Evolutionary conservation across 1,140 invertebrate genomes (phyloP), one percentile per base, ranked within the genome.

Genomic region (Nilaparvata lugens): DNA sequence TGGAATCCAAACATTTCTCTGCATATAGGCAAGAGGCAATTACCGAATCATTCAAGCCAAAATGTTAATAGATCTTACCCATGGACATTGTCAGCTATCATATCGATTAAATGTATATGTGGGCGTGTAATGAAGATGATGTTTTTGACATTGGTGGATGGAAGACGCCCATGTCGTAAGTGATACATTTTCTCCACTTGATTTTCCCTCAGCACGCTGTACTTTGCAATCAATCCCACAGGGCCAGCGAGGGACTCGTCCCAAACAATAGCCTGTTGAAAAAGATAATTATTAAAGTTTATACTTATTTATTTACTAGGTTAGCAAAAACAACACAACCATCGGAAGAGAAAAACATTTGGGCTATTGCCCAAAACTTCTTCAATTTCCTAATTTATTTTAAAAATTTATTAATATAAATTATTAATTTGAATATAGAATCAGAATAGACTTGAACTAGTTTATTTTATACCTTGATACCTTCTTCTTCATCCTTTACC

Each of bases 91-190:
- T 88, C 83, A 23, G 89, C 88, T 59, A 97, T 85, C 38, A 86
- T 78, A 70, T 94, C 86, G 88, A 97, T 95, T 0, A 95, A 77
- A 56, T 80, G 70, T 19, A 95, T 74, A 66, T 87, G 83, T 5
- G 93, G 89, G 65, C 93, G 78, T 5, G 89, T 83, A 62, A 98
- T 89, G 70, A 95, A 98, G 64, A 97, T 87, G 13, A 97, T 82
- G 73, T 95, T 92, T 64, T 85, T 81, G 16, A 88, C 85, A 66
- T 85, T 83, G 6, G 53, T 61, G 24, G 79, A 74, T 3, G 86
- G 84, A 7, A 91, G 73, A 18, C 79, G 79, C 2, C 86, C 86
- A 0, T 81, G 73, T 38, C 80, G 78, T 1, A 97, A 73, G 2
- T 85, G 85, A 70, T 89, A 86, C 84, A 93, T 87, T 69, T 88